Conservation (phyloP, 1,140 invertebrate genomes). For the Tetramorium parvispinum region DNA sequence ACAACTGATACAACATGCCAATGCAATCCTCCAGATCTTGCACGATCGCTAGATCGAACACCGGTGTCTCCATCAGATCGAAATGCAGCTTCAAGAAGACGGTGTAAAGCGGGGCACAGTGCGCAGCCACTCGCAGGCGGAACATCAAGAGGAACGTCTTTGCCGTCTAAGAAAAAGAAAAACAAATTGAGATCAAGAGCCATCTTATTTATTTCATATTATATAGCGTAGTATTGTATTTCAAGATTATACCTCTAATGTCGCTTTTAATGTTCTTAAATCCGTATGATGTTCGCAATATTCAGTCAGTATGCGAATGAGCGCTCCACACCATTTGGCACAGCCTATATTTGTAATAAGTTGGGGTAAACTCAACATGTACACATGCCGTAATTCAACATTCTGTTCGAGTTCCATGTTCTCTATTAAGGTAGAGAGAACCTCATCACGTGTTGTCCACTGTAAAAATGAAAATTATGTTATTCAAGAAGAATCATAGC, state of each 20-base stretch:
- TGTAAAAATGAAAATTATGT: slow-evolving; percentile 60
- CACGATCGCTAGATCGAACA: slow-evolving; percentile 79
- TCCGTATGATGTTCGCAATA: slow-evolving; percentile 83
- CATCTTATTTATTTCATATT: neutral
- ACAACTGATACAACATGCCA: slow-evolving; percentile 78
- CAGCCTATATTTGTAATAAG: slow-evolving; percentile 78
- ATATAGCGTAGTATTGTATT: neutral
- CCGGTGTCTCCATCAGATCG: slow-evolving; percentile 79
- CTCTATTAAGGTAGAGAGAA: slow-evolving; percentile 78
- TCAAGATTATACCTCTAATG: slow-evolving; percentile 76
- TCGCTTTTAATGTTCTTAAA: slow-evolving; percentile 78
- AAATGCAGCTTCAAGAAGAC: slow-evolving; percentile 79
- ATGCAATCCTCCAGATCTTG: slow-evolving; percentile 81
- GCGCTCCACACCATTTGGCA: slow-evolving; percentile 81
- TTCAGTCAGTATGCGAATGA: slow-evolving; percentile 78
- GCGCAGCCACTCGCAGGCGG: slow-evolving; percentile 73
- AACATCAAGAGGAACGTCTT: slow-evolving; percentile 78
- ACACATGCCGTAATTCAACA: slow-evolving; percentile 76
- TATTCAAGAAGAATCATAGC: neutral
- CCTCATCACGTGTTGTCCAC: slow-evolving; percentile 81
- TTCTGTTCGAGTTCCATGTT: slow-evolving; percentile 83
- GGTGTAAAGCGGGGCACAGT: slow-evolving; percentile 76
- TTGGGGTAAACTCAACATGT: slow-evolving; percentile 80
- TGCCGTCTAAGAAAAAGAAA: slow-evolving; percentile 70
- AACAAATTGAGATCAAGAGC: neutral